Base-by-base conservation (phyloP, 2,888 invertebrate genomes). In the Plagodis pulveraria region DNA sequence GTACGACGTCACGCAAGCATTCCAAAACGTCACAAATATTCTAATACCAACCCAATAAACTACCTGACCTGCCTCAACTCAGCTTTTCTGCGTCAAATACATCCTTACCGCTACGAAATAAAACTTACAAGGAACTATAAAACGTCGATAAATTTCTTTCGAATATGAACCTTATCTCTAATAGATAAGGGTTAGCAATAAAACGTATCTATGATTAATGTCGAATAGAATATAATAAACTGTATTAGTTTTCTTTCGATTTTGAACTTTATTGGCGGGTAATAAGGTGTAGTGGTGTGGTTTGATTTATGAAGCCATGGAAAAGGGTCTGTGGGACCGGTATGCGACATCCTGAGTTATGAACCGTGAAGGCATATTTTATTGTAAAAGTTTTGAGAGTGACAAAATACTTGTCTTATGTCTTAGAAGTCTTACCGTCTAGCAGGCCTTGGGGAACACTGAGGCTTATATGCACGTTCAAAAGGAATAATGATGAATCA, bases 21-120 rank as follows among this genome's bases (percentile, higher is more conserved):
- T 50, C 61, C 62, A 51, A 46, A 41, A 52, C 55, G 48, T 55
- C 55, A 58, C 54, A 54, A 38, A 49, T 36, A 55, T 55, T 55
- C 38, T 43, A 55, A 47, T 44, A 53, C 53, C 49, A 40, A 7
- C 40, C 49, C 38, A 48, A 38, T 36, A 51, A 52, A 45, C 22
- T 45, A 52, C 44, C 45, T 58, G 65, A 67, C 67, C 67, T 67
- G 50, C 33, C 57, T 38, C 61, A 63, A 63, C 40, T 35, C 43
- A 56, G 42, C 12, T 12, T 5, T 22, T 50, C 8, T 4, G 46
- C 33, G 10, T 10, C 11, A 64, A 36, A 47, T 12, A 55, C 43
- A 52, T 52, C 65, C 51, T 57, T 62, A 62, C 36, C 5, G 42
- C 53, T 41, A 33, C 7, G 40, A 53, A 12, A 56, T 59, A 59